These are phyloP conservation scores for Drosophila anceps DNA, from an alignment of 2,888 invertebrate species.

Conservation along the genomic window DNA sequence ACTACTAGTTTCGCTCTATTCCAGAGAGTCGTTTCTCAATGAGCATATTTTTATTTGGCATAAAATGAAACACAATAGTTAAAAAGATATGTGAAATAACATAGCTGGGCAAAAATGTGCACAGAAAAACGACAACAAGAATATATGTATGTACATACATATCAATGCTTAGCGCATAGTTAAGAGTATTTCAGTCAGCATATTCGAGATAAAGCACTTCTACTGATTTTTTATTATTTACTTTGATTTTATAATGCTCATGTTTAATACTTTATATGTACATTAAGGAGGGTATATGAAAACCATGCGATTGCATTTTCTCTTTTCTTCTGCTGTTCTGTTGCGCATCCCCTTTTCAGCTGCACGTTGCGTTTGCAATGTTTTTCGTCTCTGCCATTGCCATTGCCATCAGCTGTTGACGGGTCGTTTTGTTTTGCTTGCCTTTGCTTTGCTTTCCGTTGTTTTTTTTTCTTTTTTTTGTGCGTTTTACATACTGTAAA, in stretches of 20 bases:
- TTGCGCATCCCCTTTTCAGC: constrained; percentile 11
- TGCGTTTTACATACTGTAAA: constrained; percentile 51
- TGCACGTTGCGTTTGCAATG: constrained; percentile 28
- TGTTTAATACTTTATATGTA: too few species aligned
- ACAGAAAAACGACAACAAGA: too few species aligned
- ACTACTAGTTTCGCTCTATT: constrained; percentile 33
- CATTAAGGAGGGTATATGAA: not conserved
- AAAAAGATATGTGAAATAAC: not conserved
- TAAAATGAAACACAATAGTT: not conserved
- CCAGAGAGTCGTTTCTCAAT: not conserved
- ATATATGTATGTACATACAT: too few species aligned
- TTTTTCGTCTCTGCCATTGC: constrained; percentile 28
- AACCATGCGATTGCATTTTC: constrained; percentile 8
- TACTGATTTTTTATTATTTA: not conserved
- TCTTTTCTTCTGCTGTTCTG: constrained; percentile 12
- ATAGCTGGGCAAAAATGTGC: too few species aligned
- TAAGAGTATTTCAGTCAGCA: not conserved
- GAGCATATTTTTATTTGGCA: not conserved
- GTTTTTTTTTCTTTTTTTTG: not conserved
- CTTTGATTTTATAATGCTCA: not conserved
- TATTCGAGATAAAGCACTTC: not conserved
- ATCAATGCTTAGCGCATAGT: too few species aligned
- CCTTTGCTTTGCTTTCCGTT: constrained; percentile 16
- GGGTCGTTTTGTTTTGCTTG: constrained; percentile 31
- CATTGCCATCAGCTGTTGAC: constrained; percentile 57